Conservation (phyloP, 2,113 vertebrate species). For the Sinocyclocheilus anophthalmus region DNA sequence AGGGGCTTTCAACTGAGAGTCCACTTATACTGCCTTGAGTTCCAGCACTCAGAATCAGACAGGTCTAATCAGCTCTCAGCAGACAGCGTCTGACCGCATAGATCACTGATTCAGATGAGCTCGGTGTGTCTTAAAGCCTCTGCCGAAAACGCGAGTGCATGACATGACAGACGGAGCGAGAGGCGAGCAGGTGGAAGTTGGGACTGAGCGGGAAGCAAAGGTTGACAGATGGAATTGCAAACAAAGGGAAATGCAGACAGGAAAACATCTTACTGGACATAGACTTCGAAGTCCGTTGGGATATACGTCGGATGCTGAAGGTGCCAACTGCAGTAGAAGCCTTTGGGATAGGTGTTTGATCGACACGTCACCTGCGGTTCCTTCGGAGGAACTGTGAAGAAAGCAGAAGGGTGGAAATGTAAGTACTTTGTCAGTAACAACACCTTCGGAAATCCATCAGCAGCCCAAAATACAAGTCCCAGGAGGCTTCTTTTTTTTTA, state of each 20-base stretch:
- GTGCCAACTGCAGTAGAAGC: slow-evolving; percentile 99
- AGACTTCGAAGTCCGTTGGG: slow-evolving; percentile 90
- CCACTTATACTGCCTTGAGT: slow-evolving; percentile 27
- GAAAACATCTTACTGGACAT: slow-evolving; percentile 85
- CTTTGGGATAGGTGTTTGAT: slow-evolving; percentile 95
- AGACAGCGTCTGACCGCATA: slow-evolving; percentile 41
- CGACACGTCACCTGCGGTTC: slow-evolving; percentile 87
- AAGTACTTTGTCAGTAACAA: slow-evolving; percentile 49
- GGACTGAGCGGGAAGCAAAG: not conserved
- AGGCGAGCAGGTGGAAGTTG: not conserved
- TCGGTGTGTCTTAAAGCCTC: not conserved
- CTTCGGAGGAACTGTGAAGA: slow-evolving; percentile 77
- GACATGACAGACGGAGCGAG: slow-evolving; percentile 16
- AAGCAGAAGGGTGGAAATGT: slow-evolving; percentile 37
- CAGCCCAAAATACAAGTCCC: slow-evolving; percentile 43
- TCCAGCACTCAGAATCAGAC: slow-evolving; percentile 39
- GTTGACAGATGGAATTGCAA: slow-evolving; percentile 36
- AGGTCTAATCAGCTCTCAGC: slow-evolving; percentile 54
- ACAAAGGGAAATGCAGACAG: not conserved
- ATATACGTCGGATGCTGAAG: slow-evolving; percentile 86
- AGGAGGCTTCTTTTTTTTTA: not conserved
- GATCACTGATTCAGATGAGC: slow-evolving; percentile 49
- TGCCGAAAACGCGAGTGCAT: slow-evolving; percentile 28
- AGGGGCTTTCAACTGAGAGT: slow-evolving; percentile 36
- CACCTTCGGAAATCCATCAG: slow-evolving; percentile 46